Base-by-base conservation (phyloP, 2,888 invertebrate genomes). In the Callyntrura guangdongensis region DNA sequence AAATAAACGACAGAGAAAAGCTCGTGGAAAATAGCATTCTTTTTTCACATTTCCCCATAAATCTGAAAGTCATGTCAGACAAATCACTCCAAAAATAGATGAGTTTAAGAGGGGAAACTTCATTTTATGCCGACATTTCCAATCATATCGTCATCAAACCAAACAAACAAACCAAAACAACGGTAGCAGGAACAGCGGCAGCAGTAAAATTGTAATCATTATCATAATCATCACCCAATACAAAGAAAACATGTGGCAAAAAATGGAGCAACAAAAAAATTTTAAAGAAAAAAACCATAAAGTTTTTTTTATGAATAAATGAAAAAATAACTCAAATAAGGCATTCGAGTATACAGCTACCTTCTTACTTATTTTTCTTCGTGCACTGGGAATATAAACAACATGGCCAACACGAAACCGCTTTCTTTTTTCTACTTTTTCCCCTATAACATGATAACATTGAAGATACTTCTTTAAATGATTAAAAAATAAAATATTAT, bases 361-460 rank as follows among this genome's bases (percentile, higher is more conserved):
- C 77, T 77, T 77, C 45, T 53, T 53, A 53, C 20, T 25, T 77
- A 36, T 36, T 36, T 56, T 36, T 81, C 81, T 81, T 81, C 59
- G 20, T 25, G 22, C 77, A 59, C 45, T n/a, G 81, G 56, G 61
- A 45, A 81, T 36, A 56, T 79, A 79, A 17, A 56, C 79, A 81
- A 59, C 17, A 69, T 56, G 56, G 81, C 77, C 77, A 77, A 74
- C 74, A 49, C 49, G 22, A 47, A 77, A 77, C 77, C 49, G 49
- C 20, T 77, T 49, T 47, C 72, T 72, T 72, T 77, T 45, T 59
- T 59, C 77, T 81, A 81, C 59, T 81, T 81, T 81, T 61, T 81
- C 81, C 17, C 81, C 81, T 81, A 81, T 81, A 81, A 81, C 53
- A 69, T 36, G 9, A 20, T 45, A 72, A 45, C 36, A 69, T 45